Evolutionary conservation across 2,888 invertebrate genomes (phyloP), one percentile per base, ranked within the genome.

Genomic region (Cabera pusaria): DNA sequence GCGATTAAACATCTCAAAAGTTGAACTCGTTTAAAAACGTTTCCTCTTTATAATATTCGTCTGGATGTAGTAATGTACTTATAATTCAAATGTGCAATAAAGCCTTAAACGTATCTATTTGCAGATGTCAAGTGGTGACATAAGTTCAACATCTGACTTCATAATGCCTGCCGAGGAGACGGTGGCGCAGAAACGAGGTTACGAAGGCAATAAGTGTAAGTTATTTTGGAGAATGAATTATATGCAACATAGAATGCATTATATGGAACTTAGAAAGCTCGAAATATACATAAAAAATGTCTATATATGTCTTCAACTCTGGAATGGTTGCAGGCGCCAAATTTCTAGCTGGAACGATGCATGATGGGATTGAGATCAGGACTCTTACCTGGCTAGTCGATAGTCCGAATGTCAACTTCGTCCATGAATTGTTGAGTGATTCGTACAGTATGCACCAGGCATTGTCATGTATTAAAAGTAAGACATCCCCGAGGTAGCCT

Each of bases 131-230:
- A 57, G 47, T 20, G 47, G 49, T 2, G 64, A 54, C 4, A 60
- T 72, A 14, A 59, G 53, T 3, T 71, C 70, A 0, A 64, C 63
- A 0, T 64, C 67, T 0, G 68, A 70, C 37, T 46, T 61, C 27
- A 19, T 52, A 9, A 61, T 64, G 62, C 55, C 51, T 0, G 44
- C 31, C 22, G 0, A n/a, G n/a, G n/a, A n/a, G n/a, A n/a, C n/a
- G n/a, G n/a, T n/a, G n/a, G n/a, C 45, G 0, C 56, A 59, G 16
- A 67, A 64, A 14, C 34, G 63, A n/a, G 16, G 16, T 1, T 54
- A 39, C 12, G 7, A 26, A 3, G 45, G 49, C 0, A 40, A 47
- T 22, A 44, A 39, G 33, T 59, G 64, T 64, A 22, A 59, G 63
- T 53, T 25, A 5, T 18, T 7, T 6, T 11, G n/a, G n/a, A n/a